These are phyloP conservation scores for Pyrrhosoma nymphula DNA, from an alignment of 2,888 invertebrate species.

Conservation along the genomic window DNA sequence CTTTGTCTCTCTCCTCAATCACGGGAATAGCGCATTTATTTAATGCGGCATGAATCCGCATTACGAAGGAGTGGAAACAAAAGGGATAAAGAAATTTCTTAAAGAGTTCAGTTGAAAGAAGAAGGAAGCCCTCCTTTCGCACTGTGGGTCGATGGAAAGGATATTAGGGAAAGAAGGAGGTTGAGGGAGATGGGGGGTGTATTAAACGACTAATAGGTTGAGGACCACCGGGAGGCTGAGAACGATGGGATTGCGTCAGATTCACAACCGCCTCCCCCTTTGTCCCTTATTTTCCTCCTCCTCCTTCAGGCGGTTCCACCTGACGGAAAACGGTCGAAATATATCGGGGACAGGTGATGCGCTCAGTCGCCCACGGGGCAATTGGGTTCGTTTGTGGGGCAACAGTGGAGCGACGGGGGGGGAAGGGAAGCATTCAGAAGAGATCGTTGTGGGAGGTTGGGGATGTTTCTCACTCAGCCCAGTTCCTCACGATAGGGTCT, in stretches of 20 bases:
- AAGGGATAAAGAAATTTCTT: not conserved
- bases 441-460: not conserved
- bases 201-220: not conserved
- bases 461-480: not conserved
- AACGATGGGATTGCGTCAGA: slow-evolving; percentile 18
- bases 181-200: not conserved
- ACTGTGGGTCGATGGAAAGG: not conserved
- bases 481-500: not conserved
- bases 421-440: not conserved
- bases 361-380: slow-evolving; percentile 52
- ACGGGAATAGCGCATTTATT: too few relatives aligned
- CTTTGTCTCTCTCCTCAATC: too few relatives aligned
- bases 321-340: slow-evolving; percentile 52
- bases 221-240: not conserved
- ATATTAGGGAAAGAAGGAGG: not conserved
- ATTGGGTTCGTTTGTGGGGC: slow-evolving; percentile 37
- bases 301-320: slow-evolving; percentile 23
- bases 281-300: not conserved
- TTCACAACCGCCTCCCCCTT: not conserved
- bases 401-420: not conserved
- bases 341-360: slow-evolving; percentile 29
- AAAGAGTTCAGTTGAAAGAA: too few relatives aligned
- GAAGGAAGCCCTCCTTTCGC: not conserved
- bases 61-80: not conserved
- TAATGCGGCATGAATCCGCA: too few relatives aligned